Evolutionary conservation across 2,888 invertebrate genomes (phyloP).

Genomic region (Adelphocoris suturalis): DNA sequence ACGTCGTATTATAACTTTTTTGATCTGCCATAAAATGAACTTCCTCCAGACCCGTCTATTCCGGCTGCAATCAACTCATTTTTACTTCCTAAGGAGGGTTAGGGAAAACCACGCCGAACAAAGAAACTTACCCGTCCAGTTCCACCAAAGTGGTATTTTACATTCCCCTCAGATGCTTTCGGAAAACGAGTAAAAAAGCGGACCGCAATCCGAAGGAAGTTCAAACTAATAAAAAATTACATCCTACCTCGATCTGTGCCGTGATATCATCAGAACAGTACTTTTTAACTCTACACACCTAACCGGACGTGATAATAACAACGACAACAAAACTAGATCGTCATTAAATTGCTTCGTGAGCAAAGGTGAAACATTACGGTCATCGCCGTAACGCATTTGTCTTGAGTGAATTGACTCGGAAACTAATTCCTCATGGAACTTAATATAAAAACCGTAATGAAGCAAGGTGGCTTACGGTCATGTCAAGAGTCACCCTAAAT

Average conservation of each 20-base stretch:
- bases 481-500: too few species aligned
- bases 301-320: too few species aligned
- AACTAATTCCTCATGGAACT: too few species aligned
- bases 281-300: too few species aligned
- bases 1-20: constrained; percentile 12
- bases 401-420: too few species aligned
- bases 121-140: not conserved
- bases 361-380: too few species aligned
- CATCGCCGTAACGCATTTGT: too few species aligned
- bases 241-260: not conserved
- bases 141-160: constrained; percentile 15
- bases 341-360: too few species aligned
- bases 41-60: constrained; percentile 16
- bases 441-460: too few species aligned
- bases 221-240: not conserved
- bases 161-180: not conserved
- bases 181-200: not conserved
- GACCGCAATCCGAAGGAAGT: not conserved
- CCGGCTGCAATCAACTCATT: constrained; percentile 26
- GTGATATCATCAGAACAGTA: not conserved
- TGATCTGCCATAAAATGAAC: constrained; percentile 30
- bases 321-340: too few species aligned
- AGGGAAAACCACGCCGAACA: not conserved
- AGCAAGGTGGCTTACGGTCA: too few species aligned
- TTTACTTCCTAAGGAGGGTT: not conserved